phyloP scores from a whole-genome alignment of 2,113 vertebrate species.

The Megaptera novaeangliae region DNA sequence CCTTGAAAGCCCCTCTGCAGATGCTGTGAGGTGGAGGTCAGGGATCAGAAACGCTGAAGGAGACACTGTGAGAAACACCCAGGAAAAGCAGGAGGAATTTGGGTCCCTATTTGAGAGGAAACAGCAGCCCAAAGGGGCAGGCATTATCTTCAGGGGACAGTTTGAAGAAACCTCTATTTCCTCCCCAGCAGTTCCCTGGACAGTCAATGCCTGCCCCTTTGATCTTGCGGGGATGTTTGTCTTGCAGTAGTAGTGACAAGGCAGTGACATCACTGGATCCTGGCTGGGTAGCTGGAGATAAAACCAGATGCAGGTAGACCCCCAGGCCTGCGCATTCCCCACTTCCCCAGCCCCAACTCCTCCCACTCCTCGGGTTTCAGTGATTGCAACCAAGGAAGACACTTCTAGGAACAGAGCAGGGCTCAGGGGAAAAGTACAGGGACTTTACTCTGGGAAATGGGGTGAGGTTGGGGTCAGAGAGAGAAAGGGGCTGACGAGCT shows the following conservation, averaged over 20 bases:
- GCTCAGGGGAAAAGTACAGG: background rate
- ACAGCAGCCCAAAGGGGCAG: background rate
- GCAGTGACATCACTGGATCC: background rate
- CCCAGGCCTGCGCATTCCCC: background rate
- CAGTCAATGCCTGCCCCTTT: background rate
- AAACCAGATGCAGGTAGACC: background rate
- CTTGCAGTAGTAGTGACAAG: background rate
- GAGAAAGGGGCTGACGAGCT: background rate
- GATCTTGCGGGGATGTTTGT: background rate
- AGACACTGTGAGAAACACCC: background rate
- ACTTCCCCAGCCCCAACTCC: background rate
- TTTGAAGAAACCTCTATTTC: background rate
- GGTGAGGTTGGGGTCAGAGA: background rate
- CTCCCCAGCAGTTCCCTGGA: background rate
- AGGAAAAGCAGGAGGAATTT: background rate
- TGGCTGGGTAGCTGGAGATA: background rate
- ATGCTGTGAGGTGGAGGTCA: background rate
- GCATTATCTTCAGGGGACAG: background rate
- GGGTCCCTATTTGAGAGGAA: background rate
- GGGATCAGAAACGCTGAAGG: background rate
- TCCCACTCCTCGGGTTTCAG: background rate
- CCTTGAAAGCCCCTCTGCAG: background rate
- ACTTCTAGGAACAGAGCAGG: background rate
- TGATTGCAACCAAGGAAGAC: background rate
- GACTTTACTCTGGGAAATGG: background rate